A percentile compares a stretch with the other conserved stretches of the same genome.
Conservation (phyloP, 2,797 vertebrate species). For the Vespertilio murinus region DNA sequence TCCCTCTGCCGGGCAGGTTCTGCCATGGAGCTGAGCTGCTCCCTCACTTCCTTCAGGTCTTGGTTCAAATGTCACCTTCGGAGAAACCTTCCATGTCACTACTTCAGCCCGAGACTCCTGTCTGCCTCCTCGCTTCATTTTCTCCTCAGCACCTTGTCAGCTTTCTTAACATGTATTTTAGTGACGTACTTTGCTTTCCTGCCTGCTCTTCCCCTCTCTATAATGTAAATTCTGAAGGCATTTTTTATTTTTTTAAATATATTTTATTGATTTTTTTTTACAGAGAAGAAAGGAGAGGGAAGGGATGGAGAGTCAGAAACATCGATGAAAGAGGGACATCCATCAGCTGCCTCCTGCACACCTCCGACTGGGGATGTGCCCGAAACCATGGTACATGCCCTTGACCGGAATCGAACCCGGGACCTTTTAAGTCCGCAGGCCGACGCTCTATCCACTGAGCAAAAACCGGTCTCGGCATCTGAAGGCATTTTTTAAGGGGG, state of each 20-base stretch:
- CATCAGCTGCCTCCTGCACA: too few relatives aligned
- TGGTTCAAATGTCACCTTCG: not conserved
- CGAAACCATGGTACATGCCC: too few relatives aligned
- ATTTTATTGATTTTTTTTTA: too few relatives aligned
- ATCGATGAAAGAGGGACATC: too few relatives aligned
- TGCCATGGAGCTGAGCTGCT: not conserved
- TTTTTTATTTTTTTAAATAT: too few relatives aligned
- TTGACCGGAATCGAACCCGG: too few relatives aligned
- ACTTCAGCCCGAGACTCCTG: not conserved
- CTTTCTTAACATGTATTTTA: constrained; percentile 7
- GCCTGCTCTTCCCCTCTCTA: not conserved
- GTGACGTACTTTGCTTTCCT: constrained; percentile 46
- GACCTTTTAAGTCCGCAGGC: too few relatives aligned
- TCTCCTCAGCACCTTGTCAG: constrained; percentile 13
- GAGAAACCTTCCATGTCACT: not conserved
- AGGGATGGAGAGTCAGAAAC: too few relatives aligned
- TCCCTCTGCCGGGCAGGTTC: not conserved
- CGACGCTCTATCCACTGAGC: too few relatives aligned
- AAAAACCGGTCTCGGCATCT: too few relatives aligned
- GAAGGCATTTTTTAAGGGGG: not conserved
- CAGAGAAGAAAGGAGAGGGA: too few relatives aligned
- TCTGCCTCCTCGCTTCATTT: constrained; percentile 15
- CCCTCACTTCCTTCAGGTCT: not conserved
- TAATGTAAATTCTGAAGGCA: not conserved
- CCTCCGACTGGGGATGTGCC: too few relatives aligned